Conservation (phyloP, 2,113 vertebrate species). For the Delphinapterus leucas region DNA sequence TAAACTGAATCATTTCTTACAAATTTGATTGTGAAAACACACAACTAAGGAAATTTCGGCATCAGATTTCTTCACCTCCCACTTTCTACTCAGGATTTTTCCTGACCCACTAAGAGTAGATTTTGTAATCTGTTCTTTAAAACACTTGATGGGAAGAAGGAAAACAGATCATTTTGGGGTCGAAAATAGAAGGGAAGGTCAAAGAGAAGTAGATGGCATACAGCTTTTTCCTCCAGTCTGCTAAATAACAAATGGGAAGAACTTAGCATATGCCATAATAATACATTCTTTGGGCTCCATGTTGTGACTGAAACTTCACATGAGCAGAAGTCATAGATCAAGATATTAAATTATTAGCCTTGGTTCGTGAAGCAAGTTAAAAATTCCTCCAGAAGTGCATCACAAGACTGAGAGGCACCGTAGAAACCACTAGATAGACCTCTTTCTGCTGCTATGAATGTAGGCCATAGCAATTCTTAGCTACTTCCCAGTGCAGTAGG, state of each 20-base stretch:
- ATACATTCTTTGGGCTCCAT: no score
- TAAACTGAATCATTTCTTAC: not conserved
- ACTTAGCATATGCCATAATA: accelerated
- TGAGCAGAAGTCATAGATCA: not conserved
- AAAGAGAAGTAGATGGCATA: not conserved
- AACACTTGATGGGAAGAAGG: not conserved
- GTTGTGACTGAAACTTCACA: not conserved
- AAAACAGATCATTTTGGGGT: not conserved
- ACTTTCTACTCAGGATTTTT: not conserved
- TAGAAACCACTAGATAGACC: not conserved
- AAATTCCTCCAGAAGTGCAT: not conserved
- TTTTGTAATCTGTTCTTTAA: not conserved
- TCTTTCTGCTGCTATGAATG: not conserved
- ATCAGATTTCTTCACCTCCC: not conserved
- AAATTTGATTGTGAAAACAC: not conserved
- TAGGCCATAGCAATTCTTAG: not conserved
- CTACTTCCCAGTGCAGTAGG: not conserved
- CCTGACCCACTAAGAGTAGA: not conserved
- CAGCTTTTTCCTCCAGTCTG: not conserved
- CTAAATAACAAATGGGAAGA: not conserved
- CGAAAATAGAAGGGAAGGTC: not conserved
- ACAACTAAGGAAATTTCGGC: not conserved
- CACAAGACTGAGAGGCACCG: not conserved
- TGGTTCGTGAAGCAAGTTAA: not conserved
- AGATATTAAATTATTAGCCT: not conserved